A percentile compares a stretch with the other conserved stretches of the same genome.
phyloP scores from a whole-genome alignment of 2,888 invertebrate genomes.

The Parelbella ahira region DNA sequence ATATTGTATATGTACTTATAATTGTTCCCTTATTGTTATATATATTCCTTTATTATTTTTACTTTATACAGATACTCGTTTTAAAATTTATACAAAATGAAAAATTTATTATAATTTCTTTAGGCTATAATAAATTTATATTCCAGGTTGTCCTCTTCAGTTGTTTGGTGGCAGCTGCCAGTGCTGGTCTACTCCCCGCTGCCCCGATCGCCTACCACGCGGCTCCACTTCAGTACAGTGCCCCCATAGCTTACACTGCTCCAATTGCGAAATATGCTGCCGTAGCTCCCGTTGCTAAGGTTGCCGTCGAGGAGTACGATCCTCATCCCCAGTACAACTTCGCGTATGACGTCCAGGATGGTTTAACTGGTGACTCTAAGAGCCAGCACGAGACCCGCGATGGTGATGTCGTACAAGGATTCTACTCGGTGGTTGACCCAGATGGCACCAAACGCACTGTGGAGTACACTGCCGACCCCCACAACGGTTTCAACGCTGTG shows the following conservation, averaged over 20 bases:
- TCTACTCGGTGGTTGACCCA: constrained; percentile 62
- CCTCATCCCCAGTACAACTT: constrained; percentile 73
- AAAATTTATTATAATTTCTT: too few relatives aligned
- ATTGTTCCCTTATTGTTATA: too few relatives aligned
- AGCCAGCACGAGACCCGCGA: constrained; percentile 59
- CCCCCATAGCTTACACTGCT: constrained; percentile 40
- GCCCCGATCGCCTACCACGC: constrained; percentile 37
- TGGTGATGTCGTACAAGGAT: constrained; percentile 66
- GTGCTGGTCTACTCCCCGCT: constrained; percentile 31
- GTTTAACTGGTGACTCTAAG: constrained; percentile 62
- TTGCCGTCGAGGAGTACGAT: constrained; percentile 54
- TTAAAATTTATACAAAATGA: too few relatives aligned
- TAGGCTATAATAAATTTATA: constrained; percentile 31
- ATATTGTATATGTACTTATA: too few relatives aligned
- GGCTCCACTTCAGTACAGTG: constrained; percentile 41
- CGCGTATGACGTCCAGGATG: constrained; percentile 62
- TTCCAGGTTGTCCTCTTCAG: constrained; percentile 35
- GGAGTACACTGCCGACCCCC: constrained; percentile 63
- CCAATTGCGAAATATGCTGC: constrained; percentile 43
- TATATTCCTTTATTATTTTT: too few relatives aligned
- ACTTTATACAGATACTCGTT: too few relatives aligned
- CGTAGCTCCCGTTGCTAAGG: constrained; percentile 69
- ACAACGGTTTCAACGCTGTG: constrained; percentile 67
- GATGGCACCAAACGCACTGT: constrained; percentile 66
- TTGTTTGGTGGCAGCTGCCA: constrained; percentile 33